Evolutionary conservation across 1,140 invertebrate species (phyloP).

Genomic region (Calephelis nemesis): DNA sequence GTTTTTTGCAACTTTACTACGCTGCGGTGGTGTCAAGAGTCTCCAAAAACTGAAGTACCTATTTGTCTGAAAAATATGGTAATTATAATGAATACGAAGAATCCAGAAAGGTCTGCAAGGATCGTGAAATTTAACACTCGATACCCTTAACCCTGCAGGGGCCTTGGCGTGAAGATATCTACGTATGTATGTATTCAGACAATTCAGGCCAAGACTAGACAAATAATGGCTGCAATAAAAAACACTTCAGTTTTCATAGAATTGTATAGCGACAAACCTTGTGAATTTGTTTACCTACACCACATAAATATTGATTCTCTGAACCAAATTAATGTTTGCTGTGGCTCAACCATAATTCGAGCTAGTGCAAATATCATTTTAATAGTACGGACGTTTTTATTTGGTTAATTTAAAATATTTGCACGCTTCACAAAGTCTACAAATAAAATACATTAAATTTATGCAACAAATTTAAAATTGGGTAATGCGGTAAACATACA

Average conservation of each 20-base stretch:
- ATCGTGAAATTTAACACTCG: too few species aligned
- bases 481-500: not conserved
- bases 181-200: too few species aligned
- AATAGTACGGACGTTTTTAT: constrained; percentile 9
- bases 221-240: not conserved
- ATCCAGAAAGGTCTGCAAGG: too few species aligned
- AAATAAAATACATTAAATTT: constrained; percentile 6
- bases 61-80: too few species aligned
- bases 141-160: too few species aligned
- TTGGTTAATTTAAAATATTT: constrained; percentile 15
- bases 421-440: not conserved
- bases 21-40: too few species aligned
- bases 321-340: constrained; percentile 15
- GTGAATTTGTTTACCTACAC: not conserved
- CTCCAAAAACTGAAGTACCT: too few species aligned
- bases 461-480: not conserved
- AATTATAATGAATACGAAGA: too few species aligned
- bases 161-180: too few species aligned
- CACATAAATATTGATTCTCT: not conserved
- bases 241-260: not conserved
- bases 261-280: not conserved
- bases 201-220: too few species aligned
- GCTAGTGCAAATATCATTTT: constrained; percentile 16
- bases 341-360: constrained; percentile 5
- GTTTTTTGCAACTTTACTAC: too few species aligned